Base-by-base conservation (phyloP, 2,888 invertebrate genomes). In the Imbricaverruca yamaguchii region DNA sequence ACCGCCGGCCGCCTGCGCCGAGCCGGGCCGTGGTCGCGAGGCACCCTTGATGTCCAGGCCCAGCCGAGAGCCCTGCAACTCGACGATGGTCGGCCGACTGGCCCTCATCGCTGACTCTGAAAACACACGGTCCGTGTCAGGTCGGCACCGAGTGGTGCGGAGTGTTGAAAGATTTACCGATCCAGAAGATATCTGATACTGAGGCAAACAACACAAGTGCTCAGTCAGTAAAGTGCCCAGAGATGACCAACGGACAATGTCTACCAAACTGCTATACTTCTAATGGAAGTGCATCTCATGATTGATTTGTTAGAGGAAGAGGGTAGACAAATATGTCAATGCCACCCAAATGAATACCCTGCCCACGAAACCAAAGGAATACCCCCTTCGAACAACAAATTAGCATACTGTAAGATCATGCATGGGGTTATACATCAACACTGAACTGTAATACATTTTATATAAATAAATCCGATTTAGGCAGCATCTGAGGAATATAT, bases 11-110 rank as follows among this genome's bases (percentile, higher is more conserved):
- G 8, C 21, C 74, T 18, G 74, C 13, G 55, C 53, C 53, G 55
- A 74, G 53, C 55, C 21, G 18, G 55, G 74, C 55, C 74, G 74
- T 0, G 55, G 12, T 8, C 74, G 74, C 6, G 74, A 23, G 10
- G 53, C 53, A 12, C 74, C 21, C 53, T 55, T 74, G 74, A 74
- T 55, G 74, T 74, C 74, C 74, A 74, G 74, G 9, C 74, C 74
- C 21, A 74, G 74, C 0, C 74, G 74, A 3, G 74, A 74, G 53
- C 74, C 74, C 11, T 23, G 74, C 53, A 74, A 21, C 55, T 74
- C 74, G 74, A 74, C 55, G 18, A 74, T 74, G 3, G 74, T 74
- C 9, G 74, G 74, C 0, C 74, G 74, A 10, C 74, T 74, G 11
- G 74, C 74, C 55, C 21, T 53, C 74, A 74, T 74, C 0, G 3